These are phyloP conservation scores for Xerus rutilus DNA, from an alignment of 2,797 vertebrate genomes.

Conservation along the genomic window DNA sequence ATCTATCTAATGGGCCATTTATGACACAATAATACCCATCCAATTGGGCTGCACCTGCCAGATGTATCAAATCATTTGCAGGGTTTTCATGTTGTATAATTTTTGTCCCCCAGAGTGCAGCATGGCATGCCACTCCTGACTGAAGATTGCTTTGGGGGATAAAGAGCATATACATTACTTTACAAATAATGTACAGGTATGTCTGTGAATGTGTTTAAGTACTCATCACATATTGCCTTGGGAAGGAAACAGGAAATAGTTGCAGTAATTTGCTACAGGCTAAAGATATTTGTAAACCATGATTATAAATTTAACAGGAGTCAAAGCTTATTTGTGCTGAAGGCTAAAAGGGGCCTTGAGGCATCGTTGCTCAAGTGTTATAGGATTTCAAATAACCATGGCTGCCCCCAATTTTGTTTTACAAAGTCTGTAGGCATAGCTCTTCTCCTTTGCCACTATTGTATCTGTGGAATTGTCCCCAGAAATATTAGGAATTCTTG, in stretches of 20 bases:
- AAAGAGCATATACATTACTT: conserved; percentile 66
- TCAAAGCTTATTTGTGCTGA: conserved; percentile 79
- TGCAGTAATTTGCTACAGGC: conserved; percentile 72
- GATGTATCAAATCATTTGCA: conserved; percentile 74
- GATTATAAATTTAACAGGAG: conserved; percentile 85
- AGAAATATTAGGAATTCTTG: not conserved
- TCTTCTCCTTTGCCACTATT: not conserved
- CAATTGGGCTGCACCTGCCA: conserved; percentile 76
- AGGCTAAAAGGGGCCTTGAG: conserved; percentile 75
- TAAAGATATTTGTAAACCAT: conserved; percentile 84
- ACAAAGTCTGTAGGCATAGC: not conserved
- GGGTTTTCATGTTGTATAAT: conserved; percentile 56
- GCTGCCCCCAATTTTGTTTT: conserved; percentile 41
- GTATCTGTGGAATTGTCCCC: not conserved
- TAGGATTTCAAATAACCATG: conserved; percentile 65
- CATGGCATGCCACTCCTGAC: conserved; percentile 17
- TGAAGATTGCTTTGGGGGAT: conserved; percentile 68
- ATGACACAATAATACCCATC: conserved; percentile 75
- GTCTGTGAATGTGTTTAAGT: conserved; percentile 26
- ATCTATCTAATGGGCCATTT: conserved; percentile 71
- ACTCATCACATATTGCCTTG: conserved; percentile 67
- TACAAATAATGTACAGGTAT: conserved; percentile 44
- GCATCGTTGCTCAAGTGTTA: conserved; percentile 50
- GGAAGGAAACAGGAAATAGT: conserved; percentile 78
- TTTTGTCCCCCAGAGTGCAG: conserved; percentile 63